Evolutionary conservation across 2,113 vertebrate genomes (phyloP).

Genomic region (Mus spicilegus): DNA sequence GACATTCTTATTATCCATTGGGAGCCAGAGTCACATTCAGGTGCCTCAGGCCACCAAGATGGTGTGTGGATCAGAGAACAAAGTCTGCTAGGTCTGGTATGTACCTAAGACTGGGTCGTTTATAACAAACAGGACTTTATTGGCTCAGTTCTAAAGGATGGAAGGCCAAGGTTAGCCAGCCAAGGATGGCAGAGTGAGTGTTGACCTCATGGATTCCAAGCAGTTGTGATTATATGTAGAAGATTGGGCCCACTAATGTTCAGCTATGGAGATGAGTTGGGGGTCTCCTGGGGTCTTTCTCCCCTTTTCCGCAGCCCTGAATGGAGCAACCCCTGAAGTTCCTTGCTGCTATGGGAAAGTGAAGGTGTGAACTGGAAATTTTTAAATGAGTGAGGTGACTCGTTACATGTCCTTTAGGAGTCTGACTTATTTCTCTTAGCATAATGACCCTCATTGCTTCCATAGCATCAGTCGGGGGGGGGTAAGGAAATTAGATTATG

Average conservation of each 20-base stretch:
- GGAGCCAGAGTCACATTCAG: neutral
- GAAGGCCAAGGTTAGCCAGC: neutral
- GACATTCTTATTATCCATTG: neutral
- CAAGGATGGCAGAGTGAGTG: rapidly evolving
- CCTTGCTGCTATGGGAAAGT: too few species aligned
- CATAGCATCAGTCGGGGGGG: too few species aligned
- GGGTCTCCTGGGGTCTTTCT: neutral
- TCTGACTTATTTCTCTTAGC: neutral
- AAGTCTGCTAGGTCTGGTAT: neutral
- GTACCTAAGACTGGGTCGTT: neutral
- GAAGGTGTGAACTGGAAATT: neutral
- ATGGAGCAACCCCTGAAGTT: neutral
- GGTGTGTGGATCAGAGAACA: neutral
- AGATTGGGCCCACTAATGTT: neutral
- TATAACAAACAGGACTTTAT: neutral
- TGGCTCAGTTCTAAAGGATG: neutral
- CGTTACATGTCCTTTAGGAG: too few species aligned
- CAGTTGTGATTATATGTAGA: neutral
- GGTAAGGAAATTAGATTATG: neutral
- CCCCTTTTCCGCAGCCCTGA: neutral
- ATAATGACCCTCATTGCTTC: neutral
- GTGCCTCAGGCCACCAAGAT: neutral
- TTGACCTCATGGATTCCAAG: neutral
- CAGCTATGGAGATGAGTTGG: neutral
- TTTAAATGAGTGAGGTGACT: neutral